These are phyloP conservation scores for Tenthredo scrophulariae DNA, from an alignment of 2,888 invertebrate genomes.

Conservation along the genomic window DNA sequence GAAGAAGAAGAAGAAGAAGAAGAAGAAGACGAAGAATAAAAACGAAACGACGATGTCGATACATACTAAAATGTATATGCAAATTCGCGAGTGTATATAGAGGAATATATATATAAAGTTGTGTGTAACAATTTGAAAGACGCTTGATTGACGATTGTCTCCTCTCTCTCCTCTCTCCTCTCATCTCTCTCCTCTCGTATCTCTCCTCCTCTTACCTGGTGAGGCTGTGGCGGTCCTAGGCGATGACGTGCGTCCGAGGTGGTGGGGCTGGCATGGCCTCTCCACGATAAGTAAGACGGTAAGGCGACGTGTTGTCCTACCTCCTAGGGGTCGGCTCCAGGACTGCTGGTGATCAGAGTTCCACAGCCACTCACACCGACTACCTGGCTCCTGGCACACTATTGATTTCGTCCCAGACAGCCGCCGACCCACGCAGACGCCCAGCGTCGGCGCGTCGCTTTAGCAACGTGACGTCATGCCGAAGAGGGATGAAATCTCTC, in stretches of 20 bases:
- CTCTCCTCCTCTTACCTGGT: constrained; percentile 71
- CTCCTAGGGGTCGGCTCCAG: constrained; percentile 75
- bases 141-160: not conserved
- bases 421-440: constrained; percentile 76
- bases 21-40: not conserved
- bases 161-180: constrained; percentile 16
- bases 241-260: constrained; percentile 70
- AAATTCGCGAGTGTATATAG: not conserved
- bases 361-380: constrained; percentile 49
- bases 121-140: constrained; percentile 8
- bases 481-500: constrained; percentile 45
- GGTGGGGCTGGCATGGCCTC: constrained; percentile 73
- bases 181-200: constrained; percentile 38
- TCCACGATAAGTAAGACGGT: constrained; percentile 46
- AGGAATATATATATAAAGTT: not conserved
- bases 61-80: not conserved
- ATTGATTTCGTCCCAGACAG: constrained; percentile 77
- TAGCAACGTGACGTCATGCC: constrained; percentile 78
- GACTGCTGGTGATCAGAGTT: constrained; percentile 66
- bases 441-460: constrained; percentile 77
- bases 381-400: constrained; percentile 76
- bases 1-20: not conserved
- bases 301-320: constrained; percentile 67
- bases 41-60: not conserved
- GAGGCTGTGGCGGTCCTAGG: constrained; percentile 74